A percentile compares a stretch with the other conserved stretches of the same genome.
Conservation (phyloP, 2,888 invertebrate genomes). For the Rhopalosiphum nymphaeae region DNA sequence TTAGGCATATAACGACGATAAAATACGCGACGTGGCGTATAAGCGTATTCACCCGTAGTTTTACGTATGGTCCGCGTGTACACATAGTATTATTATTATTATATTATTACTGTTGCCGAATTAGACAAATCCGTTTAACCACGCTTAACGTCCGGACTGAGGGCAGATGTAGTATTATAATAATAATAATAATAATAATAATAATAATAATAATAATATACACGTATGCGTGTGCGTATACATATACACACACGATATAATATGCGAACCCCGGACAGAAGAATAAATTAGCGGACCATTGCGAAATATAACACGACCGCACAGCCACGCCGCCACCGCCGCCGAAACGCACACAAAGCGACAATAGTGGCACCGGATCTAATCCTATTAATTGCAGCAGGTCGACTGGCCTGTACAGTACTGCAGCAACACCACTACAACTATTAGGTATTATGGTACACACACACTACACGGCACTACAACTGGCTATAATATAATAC, state of each 20-base stretch:
- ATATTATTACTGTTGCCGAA: conserved; percentile 21
- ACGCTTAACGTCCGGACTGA: conserved; percentile 7
- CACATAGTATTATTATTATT: neutral
- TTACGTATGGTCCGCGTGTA: neutral
- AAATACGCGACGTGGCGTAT: neutral
- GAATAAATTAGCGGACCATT: conserved; percentile 47
- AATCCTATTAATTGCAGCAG: conserved; percentile 58
- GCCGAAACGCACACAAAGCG: conserved; percentile 25
- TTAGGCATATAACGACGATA: neutral
- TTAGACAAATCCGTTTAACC: conserved; percentile 53
- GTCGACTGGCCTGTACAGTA: conserved; percentile 2
- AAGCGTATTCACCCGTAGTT: conserved; percentile 1
- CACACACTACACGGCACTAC: neutral
- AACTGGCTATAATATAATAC: neutral
- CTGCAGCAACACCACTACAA: no score
- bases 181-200: conserved; percentile 11
- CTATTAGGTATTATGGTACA: no score
- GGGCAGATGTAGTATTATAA: neutral
- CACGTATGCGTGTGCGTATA: neutral
- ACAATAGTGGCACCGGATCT: conserved; percentile 18
- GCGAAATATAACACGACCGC: conserved; percentile 37
- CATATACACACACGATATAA: no score
- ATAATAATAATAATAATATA: neutral
- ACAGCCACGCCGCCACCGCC: neutral
- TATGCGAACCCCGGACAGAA: conserved; percentile 8